Evolutionary conservation across 2,113 vertebrate species (phyloP), one percentile per base, ranked within the genome.

Genomic region (Crotalus tigris): DNA sequence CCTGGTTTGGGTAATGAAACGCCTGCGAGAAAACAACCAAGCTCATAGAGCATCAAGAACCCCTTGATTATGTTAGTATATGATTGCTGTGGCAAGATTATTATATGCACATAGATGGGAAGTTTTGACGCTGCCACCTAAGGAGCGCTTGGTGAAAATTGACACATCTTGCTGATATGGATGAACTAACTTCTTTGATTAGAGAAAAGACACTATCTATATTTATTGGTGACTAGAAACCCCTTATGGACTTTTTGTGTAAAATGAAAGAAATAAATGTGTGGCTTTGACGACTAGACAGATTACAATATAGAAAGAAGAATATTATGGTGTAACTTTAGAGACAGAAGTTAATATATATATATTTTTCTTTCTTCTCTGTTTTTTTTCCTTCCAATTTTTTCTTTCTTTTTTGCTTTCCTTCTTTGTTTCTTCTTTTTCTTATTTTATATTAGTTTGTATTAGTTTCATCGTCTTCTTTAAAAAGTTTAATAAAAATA

Each of bases 381-480:
- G 4, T 15, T n/a, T 69, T 29, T n/a, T 2, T 0, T 0, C 7
- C 4, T n/a, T 69, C 1, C 29, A 69, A 15, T n/a, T 15, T n/a
- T 69, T n/a, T 0, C 11, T 64, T 64, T n/a, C 11, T 49, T 69
- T 29, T n/a, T 29, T n/a, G 4, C 29, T 69, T n/a, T n/a, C 59
- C 59, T 61, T 61, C 59, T 11, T 12, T 61, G 24, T 11, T 1
- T 29, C 4, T 69, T 69, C 29, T 69, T 4, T 69, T 69, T n/a
- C 11, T n/a, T 69, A 69, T 69, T 69, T 13, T 69, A n/a, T 69
- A 15, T 69, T n/a, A 69, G 12, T 69, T 69, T 69, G 61, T n/a
- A 5, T 69, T 15, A 15, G 61, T n/a, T n/a, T 69, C 12, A n/a
- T 5, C 12, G 2, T 15, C 12, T 69, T 10, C 2, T 5, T n/a